Evolutionary conservation across 2,113 vertebrate species (phyloP).

Genomic region (Sclerurus mexicanus): DNA sequence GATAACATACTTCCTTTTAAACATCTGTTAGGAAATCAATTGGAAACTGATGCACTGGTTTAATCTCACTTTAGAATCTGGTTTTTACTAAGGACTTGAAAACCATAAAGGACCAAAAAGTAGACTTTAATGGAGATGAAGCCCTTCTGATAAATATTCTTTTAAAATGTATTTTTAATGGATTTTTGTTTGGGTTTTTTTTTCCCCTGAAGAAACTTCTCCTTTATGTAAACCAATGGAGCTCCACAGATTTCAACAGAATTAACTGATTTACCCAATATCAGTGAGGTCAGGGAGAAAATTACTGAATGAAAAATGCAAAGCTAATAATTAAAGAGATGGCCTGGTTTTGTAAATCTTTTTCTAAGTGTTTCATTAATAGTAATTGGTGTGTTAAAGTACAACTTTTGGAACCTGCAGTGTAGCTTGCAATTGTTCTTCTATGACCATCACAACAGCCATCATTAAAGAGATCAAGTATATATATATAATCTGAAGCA

Average conservation of each 20-base stretch:
- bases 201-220: not conserved
- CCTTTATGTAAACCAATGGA: not conserved
- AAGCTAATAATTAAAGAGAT: slow-evolving; percentile 65
- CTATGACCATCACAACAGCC: not conserved
- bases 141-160: not conserved
- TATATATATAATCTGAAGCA: not conserved
- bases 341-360: slow-evolving; percentile 57
- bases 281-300: slow-evolving; percentile 13
- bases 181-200: not conserved
- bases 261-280: slow-evolving; percentile 2
- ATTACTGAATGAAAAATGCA: slow-evolving; percentile 29
- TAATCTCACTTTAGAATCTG: slow-evolving; percentile 46
- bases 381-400: slow-evolving; percentile 51
- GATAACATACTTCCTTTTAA: slow-evolving; percentile 39
- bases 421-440: not conserved
- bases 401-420: slow-evolving; percentile 26
- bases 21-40: slow-evolving; percentile 48
- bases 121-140: not conserved
- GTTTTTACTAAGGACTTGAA: not conserved
- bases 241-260: not conserved
- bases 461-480: not conserved
- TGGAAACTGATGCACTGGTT: slow-evolving; percentile 17
- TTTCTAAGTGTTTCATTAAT: slow-evolving; percentile 48
- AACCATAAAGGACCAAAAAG: not conserved
- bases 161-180: not conserved